A percentile compares a stretch with the other conserved stretches of the same genome.
phyloP scores from a whole-genome alignment of 1,140 invertebrate genomes.

The Lanistes nyassanus region DNA sequence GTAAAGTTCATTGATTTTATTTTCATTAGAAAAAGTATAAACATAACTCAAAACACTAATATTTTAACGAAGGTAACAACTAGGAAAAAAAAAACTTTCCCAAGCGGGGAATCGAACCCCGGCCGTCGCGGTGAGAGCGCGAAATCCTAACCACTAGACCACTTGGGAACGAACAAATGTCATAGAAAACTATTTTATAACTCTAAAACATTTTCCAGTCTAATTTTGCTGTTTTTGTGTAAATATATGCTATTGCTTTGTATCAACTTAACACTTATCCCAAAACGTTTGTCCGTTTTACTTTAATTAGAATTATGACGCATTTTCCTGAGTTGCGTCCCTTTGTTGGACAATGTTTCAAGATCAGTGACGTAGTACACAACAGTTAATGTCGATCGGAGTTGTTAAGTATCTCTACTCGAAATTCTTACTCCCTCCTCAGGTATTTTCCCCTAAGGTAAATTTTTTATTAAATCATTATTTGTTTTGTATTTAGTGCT shows the following conservation, averaged over 20 bases:
- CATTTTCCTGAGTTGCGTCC: background rate
- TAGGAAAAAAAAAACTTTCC: slow-evolving; percentile 7
- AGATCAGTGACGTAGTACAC: slow-evolving; percentile 7
- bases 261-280: background rate
- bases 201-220: background rate
- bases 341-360: background rate
- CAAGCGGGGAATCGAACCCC: slow-evolving; percentile 23
- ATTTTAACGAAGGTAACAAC: background rate
- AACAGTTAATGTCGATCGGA: background rate
- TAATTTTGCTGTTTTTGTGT: background rate
- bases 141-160: slow-evolving; percentile 28
- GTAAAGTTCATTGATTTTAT: no score
- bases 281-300: background rate
- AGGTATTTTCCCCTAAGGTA: background rate
- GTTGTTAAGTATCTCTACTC: background rate
- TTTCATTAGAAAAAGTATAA: background rate
- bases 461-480: background rate
- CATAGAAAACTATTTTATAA: background rate
- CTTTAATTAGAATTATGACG: background rate
- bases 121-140: slow-evolving; percentile 28
- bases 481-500: background rate
- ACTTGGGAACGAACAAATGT: background rate
- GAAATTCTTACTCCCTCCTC: background rate
- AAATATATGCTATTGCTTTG: background rate
- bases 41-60: background rate